A percentile compares a stretch with the other conserved stretches of the same genome.
phyloP scores from a whole-genome alignment of 2,797 vertebrate species.

The Malacoraja senta region DNA sequence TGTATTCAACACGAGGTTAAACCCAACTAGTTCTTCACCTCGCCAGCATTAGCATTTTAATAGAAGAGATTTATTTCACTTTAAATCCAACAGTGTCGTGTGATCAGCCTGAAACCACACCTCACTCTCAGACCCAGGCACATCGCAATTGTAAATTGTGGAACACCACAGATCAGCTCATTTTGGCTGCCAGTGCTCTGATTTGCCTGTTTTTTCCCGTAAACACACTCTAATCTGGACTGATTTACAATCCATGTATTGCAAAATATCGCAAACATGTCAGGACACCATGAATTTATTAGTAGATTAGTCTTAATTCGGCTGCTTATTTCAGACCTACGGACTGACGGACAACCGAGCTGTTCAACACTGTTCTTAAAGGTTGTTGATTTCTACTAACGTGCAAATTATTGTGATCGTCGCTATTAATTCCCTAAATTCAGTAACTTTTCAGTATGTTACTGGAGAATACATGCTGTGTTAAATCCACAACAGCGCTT shows the following conservation, averaged over 20 bases:
- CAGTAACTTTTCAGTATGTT: background rate
- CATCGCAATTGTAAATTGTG: background rate
- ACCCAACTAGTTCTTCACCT: background rate
- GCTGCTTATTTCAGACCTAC: background rate
- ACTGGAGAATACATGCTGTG: background rate
- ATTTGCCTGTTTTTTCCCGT: background rate
- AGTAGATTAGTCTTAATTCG: background rate
- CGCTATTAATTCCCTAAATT: background rate
- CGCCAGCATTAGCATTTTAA: background rate
- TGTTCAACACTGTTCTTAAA: background rate
- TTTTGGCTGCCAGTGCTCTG: background rate
- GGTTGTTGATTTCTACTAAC: background rate
- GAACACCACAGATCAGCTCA: background rate
- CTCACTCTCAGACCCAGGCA: background rate
- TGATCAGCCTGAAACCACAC: background rate
- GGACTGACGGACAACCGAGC: background rate
- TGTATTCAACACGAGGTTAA: background rate
- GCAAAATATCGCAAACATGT: background rate
- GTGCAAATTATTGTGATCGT: background rate
- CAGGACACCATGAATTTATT: conserved; percentile 15
- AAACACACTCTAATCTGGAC: background rate
- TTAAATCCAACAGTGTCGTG: background rate
- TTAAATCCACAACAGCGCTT: background rate
- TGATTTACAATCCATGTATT: background rate
- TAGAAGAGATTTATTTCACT: background rate